Conservation (phyloP, 2,888 invertebrate genomes). For the Dasypolia templi region DNA sequence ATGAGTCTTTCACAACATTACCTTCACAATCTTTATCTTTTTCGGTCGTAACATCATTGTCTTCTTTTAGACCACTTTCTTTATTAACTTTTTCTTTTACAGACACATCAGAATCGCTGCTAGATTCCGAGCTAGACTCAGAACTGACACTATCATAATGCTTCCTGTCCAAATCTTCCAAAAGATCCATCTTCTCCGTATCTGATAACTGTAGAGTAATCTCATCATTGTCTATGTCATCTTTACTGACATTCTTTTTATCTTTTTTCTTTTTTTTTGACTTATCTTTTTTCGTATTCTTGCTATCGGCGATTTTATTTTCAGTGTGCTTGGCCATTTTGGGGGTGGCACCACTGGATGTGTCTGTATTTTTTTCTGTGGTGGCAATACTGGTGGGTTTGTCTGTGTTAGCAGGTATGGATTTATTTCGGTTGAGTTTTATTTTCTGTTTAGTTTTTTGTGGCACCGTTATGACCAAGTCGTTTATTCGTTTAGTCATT, state of each 20-base stretch:
- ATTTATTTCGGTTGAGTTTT: constrained; percentile 81
- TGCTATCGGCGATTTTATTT: constrained; percentile 65
- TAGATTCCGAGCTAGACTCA: constrained; percentile 64
- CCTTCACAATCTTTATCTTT: neutral
- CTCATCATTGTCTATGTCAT: constrained; percentile 86
- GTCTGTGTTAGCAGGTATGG: constrained; percentile 18
- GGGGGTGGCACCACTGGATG: neutral
- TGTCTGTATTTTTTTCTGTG: constrained; percentile 24
- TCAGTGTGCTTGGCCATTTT: constrained; percentile 22
- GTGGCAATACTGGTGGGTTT: constrained; percentile 27
- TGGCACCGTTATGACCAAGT: constrained; percentile 83
- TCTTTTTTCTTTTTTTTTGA: constrained; percentile 81
- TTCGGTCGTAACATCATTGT: neutral
- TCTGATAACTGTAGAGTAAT: constrained; percentile 87
- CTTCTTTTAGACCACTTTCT: constrained; percentile 5
- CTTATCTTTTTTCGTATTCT: constrained; percentile 75
- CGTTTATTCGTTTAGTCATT: constrained; percentile 78
- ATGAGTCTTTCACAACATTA: neutral
- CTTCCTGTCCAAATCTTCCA: constrained; percentile 84
- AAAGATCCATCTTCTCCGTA: constrained; percentile 87
- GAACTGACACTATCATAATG: constrained; percentile 77
- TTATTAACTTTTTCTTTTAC: constrained; percentile 27
- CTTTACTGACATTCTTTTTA: constrained; percentile 74
- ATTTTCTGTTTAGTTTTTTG: constrained; percentile 80
- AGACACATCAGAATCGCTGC: constrained; percentile 48